These are phyloP conservation scores for Psylliodes chrysocephalus DNA, from an alignment of 2,888 invertebrate species.

Conservation along the genomic window DNA sequence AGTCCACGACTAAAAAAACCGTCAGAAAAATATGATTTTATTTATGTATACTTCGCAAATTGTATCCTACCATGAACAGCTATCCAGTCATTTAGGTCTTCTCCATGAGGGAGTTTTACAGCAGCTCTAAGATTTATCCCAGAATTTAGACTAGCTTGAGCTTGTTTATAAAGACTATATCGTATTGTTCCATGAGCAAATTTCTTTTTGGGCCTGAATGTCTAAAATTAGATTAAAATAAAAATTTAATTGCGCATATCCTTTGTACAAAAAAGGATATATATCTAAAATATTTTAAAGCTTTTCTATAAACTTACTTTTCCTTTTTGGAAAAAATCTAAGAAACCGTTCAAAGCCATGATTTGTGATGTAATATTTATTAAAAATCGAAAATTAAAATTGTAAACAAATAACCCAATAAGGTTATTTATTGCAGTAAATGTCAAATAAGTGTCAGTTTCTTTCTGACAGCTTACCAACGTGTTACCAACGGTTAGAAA, in stretches of 20 bases:
- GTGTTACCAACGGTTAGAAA: too few species aligned
- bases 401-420: slow-evolving; percentile 33
- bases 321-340: slow-evolving; percentile 83
- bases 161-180: slow-evolving; percentile 89
- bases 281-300: slow-evolving; percentile 11
- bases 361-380: slow-evolving; percentile 19
- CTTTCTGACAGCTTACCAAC: too few species aligned
- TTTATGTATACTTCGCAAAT: not conserved
- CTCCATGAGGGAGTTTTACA: slow-evolving; percentile 84
- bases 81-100: slow-evolving; percentile 90
- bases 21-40: too few species aligned
- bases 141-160: slow-evolving; percentile 89
- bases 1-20: slow-evolving; percentile 82
- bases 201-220: slow-evolving; percentile 88
- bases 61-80: slow-evolving; percentile 83
- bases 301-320: slow-evolving; percentile 67
- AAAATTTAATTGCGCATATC: slow-evolving; percentile 1
- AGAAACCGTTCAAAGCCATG: slow-evolving; percentile 77
- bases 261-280: slow-evolving; percentile 4
- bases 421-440: not conserved
- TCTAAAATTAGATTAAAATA: slow-evolving; percentile 68
- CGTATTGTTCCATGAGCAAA: slow-evolving; percentile 88
- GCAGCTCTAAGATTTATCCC: slow-evolving; percentile 86
- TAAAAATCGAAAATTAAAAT: slow-evolving; percentile 15
- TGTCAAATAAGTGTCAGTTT: too few species aligned